phyloP scores from a whole-genome alignment of 1,140 invertebrate species.

The Eriosoma lanigerum region DNA sequence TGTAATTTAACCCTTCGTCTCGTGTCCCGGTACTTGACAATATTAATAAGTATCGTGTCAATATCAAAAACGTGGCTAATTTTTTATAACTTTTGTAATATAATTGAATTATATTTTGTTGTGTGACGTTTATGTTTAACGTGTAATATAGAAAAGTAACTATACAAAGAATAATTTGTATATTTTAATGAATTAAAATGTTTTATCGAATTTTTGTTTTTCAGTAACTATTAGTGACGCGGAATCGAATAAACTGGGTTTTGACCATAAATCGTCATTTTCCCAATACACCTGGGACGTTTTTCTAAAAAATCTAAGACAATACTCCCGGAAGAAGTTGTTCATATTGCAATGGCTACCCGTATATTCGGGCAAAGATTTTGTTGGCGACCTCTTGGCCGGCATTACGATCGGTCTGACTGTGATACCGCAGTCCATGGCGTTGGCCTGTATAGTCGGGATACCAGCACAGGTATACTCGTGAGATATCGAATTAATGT shows the following conservation, averaged over 20 bases:
- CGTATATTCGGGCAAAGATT: not conserved
- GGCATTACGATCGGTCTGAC: constrained; percentile 37
- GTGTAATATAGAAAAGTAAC: no score
- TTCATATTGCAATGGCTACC: constrained; percentile 28
- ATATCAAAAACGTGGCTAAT: no score
- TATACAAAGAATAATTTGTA: no score
- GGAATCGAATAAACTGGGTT: not conserved
- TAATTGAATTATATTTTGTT: no score
- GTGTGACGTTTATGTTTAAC: no score
- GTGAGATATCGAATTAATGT: no score
- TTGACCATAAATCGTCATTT: not conserved
- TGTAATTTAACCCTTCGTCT: no score
- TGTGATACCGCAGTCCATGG: constrained; percentile 44
- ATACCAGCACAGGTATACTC: constrained; percentile 20
- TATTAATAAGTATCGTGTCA: no score
- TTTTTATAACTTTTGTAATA: no score
- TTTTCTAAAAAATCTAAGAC: not conserved
- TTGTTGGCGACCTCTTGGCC: constrained; percentile 37
- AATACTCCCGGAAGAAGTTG: not conserved
- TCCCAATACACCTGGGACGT: not conserved
- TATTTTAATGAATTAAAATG: no score
- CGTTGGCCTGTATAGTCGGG: constrained; percentile 20
- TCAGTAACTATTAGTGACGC: not conserved
- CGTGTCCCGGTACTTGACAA: no score
- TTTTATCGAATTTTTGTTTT: not conserved